Evolutionary conservation across 2,113 vertebrate species (phyloP).

Genomic region (Xenopus tropicalis): DNA sequence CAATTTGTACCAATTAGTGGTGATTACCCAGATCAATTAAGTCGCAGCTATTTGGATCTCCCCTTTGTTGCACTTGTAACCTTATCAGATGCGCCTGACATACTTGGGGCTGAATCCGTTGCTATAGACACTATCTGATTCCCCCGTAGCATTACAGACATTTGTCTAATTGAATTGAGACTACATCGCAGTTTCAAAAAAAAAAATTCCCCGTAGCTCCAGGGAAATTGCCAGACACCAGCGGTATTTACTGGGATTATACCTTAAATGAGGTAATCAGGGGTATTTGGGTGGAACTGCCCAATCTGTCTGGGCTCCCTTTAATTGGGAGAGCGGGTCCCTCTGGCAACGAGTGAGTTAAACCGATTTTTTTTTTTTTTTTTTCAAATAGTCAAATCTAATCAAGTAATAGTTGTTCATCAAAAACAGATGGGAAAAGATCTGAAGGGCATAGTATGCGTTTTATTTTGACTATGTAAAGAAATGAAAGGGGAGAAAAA

Average conservation of each 20-base stretch:
- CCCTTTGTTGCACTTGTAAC: slow-evolving; percentile 2
- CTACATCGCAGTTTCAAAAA: slow-evolving; percentile 15
- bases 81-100: slow-evolving; percentile 12
- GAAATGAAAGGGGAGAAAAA: not conserved
- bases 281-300: slow-evolving; percentile 8
- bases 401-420: not conserved
- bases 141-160: slow-evolving; percentile 27
- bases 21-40: not conserved
- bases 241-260: slow-evolving; percentile 24
- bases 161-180: slow-evolving; percentile 38
- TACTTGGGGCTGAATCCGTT: slow-evolving; percentile 13
- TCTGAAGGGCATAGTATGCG: not conserved
- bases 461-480: slow-evolving; percentile 25
- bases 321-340: not conserved
- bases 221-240: slow-evolving; percentile 20
- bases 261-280: slow-evolving; percentile 13
- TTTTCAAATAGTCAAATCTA: not conserved
- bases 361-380: not conserved
- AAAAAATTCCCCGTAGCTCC: slow-evolving; percentile 23
- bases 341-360: not conserved
- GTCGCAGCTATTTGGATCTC: not conserved
- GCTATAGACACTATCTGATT: slow-evolving; percentile 16
- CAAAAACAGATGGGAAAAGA: not conserved
- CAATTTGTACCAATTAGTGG: slow-evolving; percentile 1
- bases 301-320: not conserved